These are phyloP conservation scores for Heliothis subflexa DNA, from an alignment of 1,140 invertebrate genomes.

Conservation along the genomic window DNA sequence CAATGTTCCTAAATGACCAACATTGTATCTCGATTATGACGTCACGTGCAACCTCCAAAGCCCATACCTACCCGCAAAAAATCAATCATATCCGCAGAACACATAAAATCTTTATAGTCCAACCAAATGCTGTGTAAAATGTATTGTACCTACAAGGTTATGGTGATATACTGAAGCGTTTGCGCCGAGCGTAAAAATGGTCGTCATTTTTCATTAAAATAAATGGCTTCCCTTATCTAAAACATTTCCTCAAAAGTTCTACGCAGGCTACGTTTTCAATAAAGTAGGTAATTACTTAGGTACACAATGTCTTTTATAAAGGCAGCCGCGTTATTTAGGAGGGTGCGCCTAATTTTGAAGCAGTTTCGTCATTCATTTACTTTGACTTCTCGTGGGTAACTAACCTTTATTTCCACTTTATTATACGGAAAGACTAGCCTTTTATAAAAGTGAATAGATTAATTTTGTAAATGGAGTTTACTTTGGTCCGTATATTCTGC, in stretches of 20 bases:
- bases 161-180: conserved; percentile 21
- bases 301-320: conserved; percentile 51
- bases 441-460: conserved; percentile 20
- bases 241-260: conserved; percentile 48
- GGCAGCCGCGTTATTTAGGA: conserved; percentile 40
- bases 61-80: conserved; percentile 8
- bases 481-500: background rate
- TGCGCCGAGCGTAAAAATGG: conserved; percentile 37
- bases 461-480: background rate
- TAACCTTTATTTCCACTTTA: conserved; percentile 36
- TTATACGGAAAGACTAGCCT: conserved; percentile 8
- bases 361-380: conserved; percentile 37
- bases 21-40: conserved; percentile 29
- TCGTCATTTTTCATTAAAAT: conserved; percentile 59
- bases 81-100: conserved; percentile 35
- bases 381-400: conserved; percentile 36
- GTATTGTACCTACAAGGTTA: conserved; percentile 22
- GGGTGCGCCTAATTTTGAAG: conserved; percentile 40
- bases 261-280: conserved; percentile 48
- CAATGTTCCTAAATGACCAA: conserved; percentile 25
- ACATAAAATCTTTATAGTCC: conserved; percentile 45
- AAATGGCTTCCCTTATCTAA: conserved; percentile 57
- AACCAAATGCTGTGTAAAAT: conserved; percentile 37
- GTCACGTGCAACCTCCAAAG: conserved; percentile 3
- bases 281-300: conserved; percentile 57